Evolutionary conservation across 2,888 invertebrate species (phyloP).

Genomic region (Tipula helvola): DNA sequence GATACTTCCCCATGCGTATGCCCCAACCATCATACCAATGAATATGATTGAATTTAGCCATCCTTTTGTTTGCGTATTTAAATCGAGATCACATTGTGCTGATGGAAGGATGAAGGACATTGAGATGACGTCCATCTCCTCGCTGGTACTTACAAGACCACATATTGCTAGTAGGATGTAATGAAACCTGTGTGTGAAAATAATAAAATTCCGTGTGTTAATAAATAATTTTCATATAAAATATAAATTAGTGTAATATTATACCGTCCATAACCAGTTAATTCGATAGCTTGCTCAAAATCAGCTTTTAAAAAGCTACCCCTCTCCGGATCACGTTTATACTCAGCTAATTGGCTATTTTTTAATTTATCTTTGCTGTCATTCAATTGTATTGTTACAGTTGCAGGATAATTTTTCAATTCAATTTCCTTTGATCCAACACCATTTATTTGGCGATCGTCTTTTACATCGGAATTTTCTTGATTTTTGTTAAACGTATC

Average conservation of each 20-base stretch:
- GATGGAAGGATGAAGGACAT: slow-evolving; percentile 91
- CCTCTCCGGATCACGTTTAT: slow-evolving; percentile 46
- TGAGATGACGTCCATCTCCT: slow-evolving; percentile 92
- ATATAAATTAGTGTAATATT: neutral
- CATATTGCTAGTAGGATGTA: slow-evolving; percentile 79
- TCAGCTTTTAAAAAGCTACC: slow-evolving; percentile 62
- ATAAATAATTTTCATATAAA: slow-evolving; percentile 20
- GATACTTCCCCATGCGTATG: slow-evolving; percentile 84
- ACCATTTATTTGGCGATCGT: slow-evolving; percentile 67
- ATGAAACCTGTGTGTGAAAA: slow-evolving; percentile 52
- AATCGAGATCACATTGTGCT: slow-evolving; percentile 81
- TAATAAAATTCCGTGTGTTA: neutral
- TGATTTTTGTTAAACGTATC: slow-evolving; percentile 64
- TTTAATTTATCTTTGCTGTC: slow-evolving; percentile 14
- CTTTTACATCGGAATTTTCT: slow-evolving; percentile 69
- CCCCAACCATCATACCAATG: slow-evolving; percentile 89
- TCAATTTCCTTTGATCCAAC: slow-evolving; percentile 54
- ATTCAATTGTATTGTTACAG: slow-evolving; percentile 10
- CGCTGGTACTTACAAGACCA: slow-evolving; percentile 87
- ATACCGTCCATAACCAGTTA: slow-evolving; percentile 45
- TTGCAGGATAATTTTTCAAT: slow-evolving; percentile 26
- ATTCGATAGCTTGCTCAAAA: slow-evolving; percentile 78
- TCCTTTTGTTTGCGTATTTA: slow-evolving; percentile 73
- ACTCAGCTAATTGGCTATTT: neutral
- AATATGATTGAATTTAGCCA: slow-evolving; percentile 72